Conservation (phyloP, 1,140 invertebrate genomes). For the Calephelis nemesis region DNA sequence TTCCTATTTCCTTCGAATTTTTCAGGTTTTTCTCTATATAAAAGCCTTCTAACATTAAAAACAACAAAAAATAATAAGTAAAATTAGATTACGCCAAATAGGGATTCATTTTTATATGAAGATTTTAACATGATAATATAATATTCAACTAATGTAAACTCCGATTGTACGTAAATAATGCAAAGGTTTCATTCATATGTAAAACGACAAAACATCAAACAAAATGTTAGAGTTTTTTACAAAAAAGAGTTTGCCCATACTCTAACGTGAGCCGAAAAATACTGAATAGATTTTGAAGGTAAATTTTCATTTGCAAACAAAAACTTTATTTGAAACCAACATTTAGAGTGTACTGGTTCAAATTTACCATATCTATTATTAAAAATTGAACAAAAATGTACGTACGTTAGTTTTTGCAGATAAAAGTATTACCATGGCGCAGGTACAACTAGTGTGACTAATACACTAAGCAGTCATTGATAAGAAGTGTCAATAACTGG, state of each 20-base stretch:
- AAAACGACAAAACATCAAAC: neutral
- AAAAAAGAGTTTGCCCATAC: neutral
- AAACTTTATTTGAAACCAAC: slow-evolving; percentile 7
- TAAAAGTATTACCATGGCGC: neutral
- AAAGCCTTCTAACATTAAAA: too few relatives aligned
- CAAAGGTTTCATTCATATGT: neutral
- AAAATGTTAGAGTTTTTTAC: neutral
- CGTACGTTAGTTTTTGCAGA: neutral
- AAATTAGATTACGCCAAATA: too few relatives aligned
- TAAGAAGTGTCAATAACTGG: too few relatives aligned
- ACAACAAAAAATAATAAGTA: too few relatives aligned
- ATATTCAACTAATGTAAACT: neutral
- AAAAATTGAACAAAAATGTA: neutral
- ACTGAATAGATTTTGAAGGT: slow-evolving; percentile 3
- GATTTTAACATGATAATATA: too few relatives aligned
- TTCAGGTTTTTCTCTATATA: too few relatives aligned
- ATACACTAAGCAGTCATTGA: too few relatives aligned
- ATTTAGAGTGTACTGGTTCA: neutral
- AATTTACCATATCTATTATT: slow-evolving; percentile 1
- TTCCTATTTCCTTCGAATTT: too few relatives aligned
- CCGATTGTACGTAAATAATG: neutral
- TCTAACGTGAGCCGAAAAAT: neutral
- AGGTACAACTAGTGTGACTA: too few relatives aligned
- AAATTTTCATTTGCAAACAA: slow-evolving; percentile 10
- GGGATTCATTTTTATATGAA: too few relatives aligned